These are phyloP conservation scores for Engraulis encrasicolus DNA, from an alignment of 2,113 vertebrate species.

Conservation along the genomic window DNA sequence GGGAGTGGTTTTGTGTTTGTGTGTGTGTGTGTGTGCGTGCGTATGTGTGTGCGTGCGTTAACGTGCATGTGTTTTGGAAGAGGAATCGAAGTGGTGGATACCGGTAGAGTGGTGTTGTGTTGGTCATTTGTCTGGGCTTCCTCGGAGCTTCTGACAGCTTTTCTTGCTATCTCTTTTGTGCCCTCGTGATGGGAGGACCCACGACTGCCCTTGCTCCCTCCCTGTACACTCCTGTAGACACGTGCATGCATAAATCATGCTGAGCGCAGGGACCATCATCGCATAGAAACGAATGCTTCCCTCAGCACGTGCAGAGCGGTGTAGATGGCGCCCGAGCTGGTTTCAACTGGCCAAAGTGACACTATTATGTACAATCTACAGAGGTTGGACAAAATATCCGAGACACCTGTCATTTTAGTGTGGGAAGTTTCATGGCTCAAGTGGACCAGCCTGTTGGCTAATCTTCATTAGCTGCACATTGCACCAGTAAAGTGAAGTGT, in stretches of 20 bases:
- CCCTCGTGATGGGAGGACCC: no score
- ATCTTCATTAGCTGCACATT: no score
- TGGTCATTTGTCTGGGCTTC: no score
- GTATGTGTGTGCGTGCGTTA: background rate
- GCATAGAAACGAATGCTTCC: background rate
- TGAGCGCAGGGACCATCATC: background rate
- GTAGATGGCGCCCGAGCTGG: background rate
- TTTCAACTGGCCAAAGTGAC: background rate
- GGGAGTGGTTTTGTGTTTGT: constrained; percentile 4
- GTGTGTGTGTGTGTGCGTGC: background rate
- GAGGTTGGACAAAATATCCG: no score
- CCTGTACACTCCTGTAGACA: background rate
- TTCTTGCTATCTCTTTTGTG: no score
- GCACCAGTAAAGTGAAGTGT: no score
- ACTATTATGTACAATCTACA: no score
- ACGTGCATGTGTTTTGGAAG: background rate
- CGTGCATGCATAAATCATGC: constrained; percentile 4
- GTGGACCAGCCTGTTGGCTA: no score
- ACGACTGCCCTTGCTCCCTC: no score
- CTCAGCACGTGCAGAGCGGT: background rate
- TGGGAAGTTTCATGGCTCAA: no score
- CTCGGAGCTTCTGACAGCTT: no score
- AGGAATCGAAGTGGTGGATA: background rate
- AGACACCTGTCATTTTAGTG: no score
- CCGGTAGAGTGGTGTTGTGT: background rate